phyloP scores from a whole-genome alignment of 2,113 vertebrate species.

The Thalassarche chlororhynchos region DNA sequence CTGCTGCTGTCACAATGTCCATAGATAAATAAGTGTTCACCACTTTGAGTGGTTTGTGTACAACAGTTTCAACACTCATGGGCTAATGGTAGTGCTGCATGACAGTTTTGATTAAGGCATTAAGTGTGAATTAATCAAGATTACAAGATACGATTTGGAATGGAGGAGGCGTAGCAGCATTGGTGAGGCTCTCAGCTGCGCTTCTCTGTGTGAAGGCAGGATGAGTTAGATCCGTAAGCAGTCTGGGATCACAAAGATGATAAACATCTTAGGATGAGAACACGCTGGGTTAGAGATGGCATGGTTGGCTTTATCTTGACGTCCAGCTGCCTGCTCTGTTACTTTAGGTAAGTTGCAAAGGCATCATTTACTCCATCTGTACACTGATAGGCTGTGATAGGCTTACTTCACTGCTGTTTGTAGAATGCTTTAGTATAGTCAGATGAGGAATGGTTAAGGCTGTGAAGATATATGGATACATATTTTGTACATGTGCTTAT shows the following conservation, averaged over 20 bases:
- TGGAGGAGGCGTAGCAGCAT: not conserved
- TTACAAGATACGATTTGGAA: not conserved
- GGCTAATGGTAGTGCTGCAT: not conserved
- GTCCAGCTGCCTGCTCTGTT: not conserved
- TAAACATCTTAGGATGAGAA: not conserved
- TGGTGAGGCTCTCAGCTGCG: not conserved
- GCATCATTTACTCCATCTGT: not conserved
- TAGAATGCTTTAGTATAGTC: not conserved
- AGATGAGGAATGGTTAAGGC: not conserved
- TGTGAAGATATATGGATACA: not conserved
- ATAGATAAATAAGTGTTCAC: not conserved
- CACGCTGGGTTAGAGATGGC: rapidly evolving
- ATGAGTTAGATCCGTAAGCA: not conserved
- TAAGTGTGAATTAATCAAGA: not conserved
- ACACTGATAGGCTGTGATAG: not conserved
- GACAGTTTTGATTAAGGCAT: not conserved
- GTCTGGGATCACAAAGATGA: not conserved
- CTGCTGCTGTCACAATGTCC: not conserved
- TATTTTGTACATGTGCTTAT: rapidly evolving
- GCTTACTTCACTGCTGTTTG: not conserved
- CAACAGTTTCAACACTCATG: not conserved
- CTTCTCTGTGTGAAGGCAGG: not conserved
- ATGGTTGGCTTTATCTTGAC: not conserved
- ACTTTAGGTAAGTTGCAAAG: not conserved
- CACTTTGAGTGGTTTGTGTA: not conserved